A percentile compares a stretch with the other conserved stretches of the same genome.
phyloP scores from a whole-genome alignment of 2,888 invertebrate genomes.

The Eilema depressum region DNA sequence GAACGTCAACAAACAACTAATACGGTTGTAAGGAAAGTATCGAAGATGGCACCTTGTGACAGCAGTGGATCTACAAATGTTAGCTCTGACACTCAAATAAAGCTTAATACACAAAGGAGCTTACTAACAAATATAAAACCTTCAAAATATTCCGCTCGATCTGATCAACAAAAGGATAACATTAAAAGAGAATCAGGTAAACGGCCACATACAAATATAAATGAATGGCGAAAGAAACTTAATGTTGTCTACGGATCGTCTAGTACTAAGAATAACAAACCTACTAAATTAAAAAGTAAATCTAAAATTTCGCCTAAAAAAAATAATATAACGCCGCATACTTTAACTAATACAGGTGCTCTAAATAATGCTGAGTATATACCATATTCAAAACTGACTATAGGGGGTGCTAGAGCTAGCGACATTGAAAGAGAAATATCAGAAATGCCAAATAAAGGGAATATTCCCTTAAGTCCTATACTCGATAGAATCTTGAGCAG shows the following conservation, averaged over 20 bases:
- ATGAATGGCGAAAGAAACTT: conserved; percentile 77
- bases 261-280: conserved; percentile 49
- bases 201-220: conserved; percentile 60
- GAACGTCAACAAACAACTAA: conserved; percentile 32
- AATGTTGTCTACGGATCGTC: conserved; percentile 70
- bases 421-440: conserved; percentile 80
- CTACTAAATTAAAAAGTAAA: conserved; percentile 48
- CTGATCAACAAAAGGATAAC: conserved; percentile 50
- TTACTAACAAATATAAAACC: conserved; percentile 50
- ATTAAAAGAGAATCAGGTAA: conserved; percentile 57
- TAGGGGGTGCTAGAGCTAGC: conserved; percentile 78
- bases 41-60: conserved; percentile 73
- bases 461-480: conserved; percentile 74
- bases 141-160: conserved; percentile 53
- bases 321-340: conserved; percentile 25
- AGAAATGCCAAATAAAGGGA: conserved; percentile 66
- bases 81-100: conserved; percentile 63
- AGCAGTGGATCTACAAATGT: conserved; percentile 74
- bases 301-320: conserved; percentile 49
- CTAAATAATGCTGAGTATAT: conserved; percentile 78
- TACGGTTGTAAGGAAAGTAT: conserved; percentile 65
- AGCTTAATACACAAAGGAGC: conserved; percentile 55
- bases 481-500: conserved; percentile 76
- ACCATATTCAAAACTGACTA: conserved; percentile 80
- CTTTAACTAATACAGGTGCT: conserved; percentile 26